Base-by-base conservation (phyloP, 2,888 invertebrate genomes). In the Chouioia cunea region DNA sequence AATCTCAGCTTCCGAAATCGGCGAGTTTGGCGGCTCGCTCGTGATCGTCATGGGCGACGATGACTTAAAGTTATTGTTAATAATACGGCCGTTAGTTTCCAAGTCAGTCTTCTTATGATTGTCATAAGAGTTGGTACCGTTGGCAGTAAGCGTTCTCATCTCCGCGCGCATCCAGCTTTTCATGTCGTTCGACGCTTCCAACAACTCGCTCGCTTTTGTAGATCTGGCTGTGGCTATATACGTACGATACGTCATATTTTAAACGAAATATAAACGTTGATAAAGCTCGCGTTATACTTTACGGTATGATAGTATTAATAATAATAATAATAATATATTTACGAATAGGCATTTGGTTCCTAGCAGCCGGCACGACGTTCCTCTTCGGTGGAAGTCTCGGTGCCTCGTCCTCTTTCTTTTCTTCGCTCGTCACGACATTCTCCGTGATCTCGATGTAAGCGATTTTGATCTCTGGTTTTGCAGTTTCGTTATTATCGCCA, bases 351-450 rank as follows among this genome's bases (percentile, higher is more conserved):
- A 65, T 47, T 36, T 36, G 36, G 22, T 27, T 67, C 46, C 63
- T 73, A 46, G 59, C 63, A 46, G 67, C 66, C 23, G 63, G 63
- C 4, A 67, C 64, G 20, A 71, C 43, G 16, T 56, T 71, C 20
- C 73, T 65, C 53, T 73, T 73, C 22, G 74, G 67, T n/a, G 73
- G 73, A 23, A 66, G 15, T 56, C 62, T 67, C 4, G 73, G 73
- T 10, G 10, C 36, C 50, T 43, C 64, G 0, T 67, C 58, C 54
- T 86, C 84, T 86, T 85, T 36, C 23, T 86, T 86, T 56, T 90
- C 90, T 80, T 91, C 91, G 72, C 90, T 88, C 3, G 65, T 74
- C 0, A 66, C 63, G 57, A 77, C 77, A 16, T 76, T 66, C 57
- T 83, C 82, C 2, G 80, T 76, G n/a, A 83, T 79, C 27, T 84